Evolutionary conservation across 1,140 invertebrate genomes (phyloP), one percentile per base, ranked within the genome.

Genomic region (Macrobrachium nipponense): DNA sequence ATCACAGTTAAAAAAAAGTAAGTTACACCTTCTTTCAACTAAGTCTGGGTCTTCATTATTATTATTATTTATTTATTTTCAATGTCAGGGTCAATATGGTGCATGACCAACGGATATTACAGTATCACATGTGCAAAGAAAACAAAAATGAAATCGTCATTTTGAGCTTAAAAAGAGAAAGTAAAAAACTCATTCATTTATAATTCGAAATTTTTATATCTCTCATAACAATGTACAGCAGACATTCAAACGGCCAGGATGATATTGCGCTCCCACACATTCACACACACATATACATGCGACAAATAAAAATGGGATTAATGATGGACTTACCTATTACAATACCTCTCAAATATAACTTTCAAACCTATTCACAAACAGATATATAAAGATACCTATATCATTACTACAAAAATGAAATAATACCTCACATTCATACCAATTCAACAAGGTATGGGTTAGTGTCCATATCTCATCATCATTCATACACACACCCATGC

Each of bases 1-100:
- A 86, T 80, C 60, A 72, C 66, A 75, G 78, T 80, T 72, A 80
- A 86, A 80, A 80, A 84, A 86, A 80, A 80, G 80, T 58, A 36
- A 75, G 59, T 75, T 20, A 61, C 15, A 61, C 58, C 36, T n/a
- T 68, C 43, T 66, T 66, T 75, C 62, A 23, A 81, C 20, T 23
- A n/a, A 23, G 51, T 79, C 36, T 27, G 6, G 8, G 18, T 81
- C n/a, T 43, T 20, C 58, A 68, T 81, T 44, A 23, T 44, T 27
- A n/a, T 80, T n/a, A n/a, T 10, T 64, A n/a, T 64, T 18, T 59
- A 43, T 81, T 44, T 44, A 73, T 73, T 20, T 11, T 20, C 73
- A n/a, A 20, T 76, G 51, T 8, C 51, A 51, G 51, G 51, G 51
- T 51, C 51, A 51, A 51, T 18, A n/a, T 15, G 51, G 51, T 76